phyloP scores from a whole-genome alignment of 2,113 vertebrate species.

The Sinocyclocheilus anshuiensis region DNA sequence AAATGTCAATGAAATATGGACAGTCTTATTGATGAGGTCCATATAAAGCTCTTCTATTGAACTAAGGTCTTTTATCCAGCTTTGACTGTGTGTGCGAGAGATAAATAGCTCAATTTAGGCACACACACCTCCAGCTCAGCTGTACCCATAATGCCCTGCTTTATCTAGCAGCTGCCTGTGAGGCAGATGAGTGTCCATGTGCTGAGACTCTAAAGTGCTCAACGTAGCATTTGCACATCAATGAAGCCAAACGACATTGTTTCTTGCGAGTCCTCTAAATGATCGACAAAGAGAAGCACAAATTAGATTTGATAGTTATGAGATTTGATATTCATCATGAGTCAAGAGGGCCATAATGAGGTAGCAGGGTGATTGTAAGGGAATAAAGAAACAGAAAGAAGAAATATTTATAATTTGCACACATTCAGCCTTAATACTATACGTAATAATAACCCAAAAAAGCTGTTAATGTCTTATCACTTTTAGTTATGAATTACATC shows the following conservation, averaged over 20 bases:
- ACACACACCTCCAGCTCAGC: not conserved
- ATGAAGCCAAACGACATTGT: not conserved
- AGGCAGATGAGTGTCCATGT: constrained; percentile 36
- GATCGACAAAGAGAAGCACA: not conserved
- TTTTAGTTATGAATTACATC: too few species aligned
- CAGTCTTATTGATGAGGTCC: not conserved
- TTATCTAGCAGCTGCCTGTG: constrained; percentile 47
- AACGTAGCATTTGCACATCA: not conserved
- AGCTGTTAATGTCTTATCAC: too few species aligned
- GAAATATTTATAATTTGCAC: too few species aligned
- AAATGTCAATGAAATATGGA: not conserved
- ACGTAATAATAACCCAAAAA: too few species aligned
- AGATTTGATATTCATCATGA: too few species aligned
- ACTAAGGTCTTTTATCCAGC: not conserved
- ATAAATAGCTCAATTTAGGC: constrained; percentile 39
- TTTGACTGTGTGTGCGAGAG: not conserved
- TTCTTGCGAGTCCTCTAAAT: not conserved
- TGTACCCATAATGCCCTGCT: constrained; percentile 48
- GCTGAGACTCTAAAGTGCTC: not conserved
- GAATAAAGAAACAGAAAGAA: too few species aligned
- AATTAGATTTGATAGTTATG: not conserved
- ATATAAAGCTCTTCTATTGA: not conserved
- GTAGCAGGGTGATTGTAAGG: too few species aligned
- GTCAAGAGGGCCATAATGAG: too few species aligned
- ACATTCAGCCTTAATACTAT: too few species aligned